phyloP scores from a whole-genome alignment of 2,888 invertebrate species.

The Xestia ashworthii region DNA sequence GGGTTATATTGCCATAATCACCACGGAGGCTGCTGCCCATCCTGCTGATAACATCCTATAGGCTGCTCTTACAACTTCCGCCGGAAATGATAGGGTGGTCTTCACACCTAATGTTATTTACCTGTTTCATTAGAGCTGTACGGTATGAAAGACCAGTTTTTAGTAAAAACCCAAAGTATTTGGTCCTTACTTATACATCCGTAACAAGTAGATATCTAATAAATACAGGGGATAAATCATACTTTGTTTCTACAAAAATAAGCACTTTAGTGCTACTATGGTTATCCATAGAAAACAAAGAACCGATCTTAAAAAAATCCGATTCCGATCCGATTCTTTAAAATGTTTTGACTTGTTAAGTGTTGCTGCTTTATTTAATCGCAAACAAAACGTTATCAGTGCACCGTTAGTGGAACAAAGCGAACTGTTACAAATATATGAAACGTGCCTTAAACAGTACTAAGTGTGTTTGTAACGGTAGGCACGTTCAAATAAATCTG shows the following conservation, averaged over 20 bases:
- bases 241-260: neutral
- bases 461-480: slow-evolving; percentile 43
- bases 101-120: slow-evolving; percentile 53
- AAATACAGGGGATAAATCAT: neutral
- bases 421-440: slow-evolving; percentile 46
- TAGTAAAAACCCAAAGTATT: neutral
- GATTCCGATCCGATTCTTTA: too few species aligned
- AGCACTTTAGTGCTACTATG: neutral
- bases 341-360: neutral
- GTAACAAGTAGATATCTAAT: neutral
- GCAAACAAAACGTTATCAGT: slow-evolving; percentile 51
- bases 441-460: slow-evolving; percentile 37
- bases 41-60: slow-evolving; percentile 49
- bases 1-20: slow-evolving; percentile 45
- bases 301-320: too few species aligned
- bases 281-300: too few species aligned
- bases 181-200: neutral
- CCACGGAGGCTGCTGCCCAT: slow-evolving; percentile 32
- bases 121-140: slow-evolving; percentile 39
- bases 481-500: slow-evolving; percentile 59
- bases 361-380: slow-evolving; percentile 12
- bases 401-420: slow-evolving; percentile 49
- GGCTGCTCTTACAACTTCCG: slow-evolving; percentile 35
- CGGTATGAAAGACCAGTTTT: slow-evolving; percentile 15
- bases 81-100: slow-evolving; percentile 52